Conservation (phyloP, 2,888 invertebrate genomes). For the Bhutanitis thaidina region DNA sequence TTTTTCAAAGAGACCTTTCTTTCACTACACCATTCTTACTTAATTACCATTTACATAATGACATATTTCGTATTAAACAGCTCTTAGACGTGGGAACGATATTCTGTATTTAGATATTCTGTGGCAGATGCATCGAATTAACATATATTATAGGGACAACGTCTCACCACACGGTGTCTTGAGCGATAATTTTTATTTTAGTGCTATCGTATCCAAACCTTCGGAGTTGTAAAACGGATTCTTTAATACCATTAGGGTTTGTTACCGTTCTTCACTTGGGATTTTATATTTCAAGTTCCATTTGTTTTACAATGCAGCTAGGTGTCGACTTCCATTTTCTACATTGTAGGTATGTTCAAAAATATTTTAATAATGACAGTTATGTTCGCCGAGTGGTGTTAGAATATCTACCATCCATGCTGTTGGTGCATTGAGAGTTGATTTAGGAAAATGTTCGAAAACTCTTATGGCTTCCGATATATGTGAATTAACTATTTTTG, state of each 20-base stretch:
- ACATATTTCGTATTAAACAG: constrained; percentile 36
- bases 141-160: constrained; percentile 39
- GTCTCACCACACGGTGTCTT: constrained; percentile 13
- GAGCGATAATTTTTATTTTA: constrained; percentile 33
- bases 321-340: no score
- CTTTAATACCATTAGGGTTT: constrained; percentile 1
- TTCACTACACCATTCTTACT: constrained; percentile 33
- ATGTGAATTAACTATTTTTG: no score
- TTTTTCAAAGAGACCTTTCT: constrained; percentile 24
- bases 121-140: constrained; percentile 38
- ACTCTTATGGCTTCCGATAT: no score
- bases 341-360: no score
- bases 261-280: no score
- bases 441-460: no score
- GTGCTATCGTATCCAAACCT: constrained; percentile 22
- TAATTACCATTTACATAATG: constrained; percentile 50
- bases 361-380: no score
- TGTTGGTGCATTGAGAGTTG: no score
- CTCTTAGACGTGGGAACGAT: constrained; percentile 41
- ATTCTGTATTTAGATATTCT: constrained; percentile 24
- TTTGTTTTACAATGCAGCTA: no score
- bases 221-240: constrained; percentile 16
- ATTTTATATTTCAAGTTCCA: no score
- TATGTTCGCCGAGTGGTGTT: no score
- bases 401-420: no score